Evolutionary conservation across 2,113 vertebrate species (phyloP).

Genomic region (Myodes glareolus): DNA sequence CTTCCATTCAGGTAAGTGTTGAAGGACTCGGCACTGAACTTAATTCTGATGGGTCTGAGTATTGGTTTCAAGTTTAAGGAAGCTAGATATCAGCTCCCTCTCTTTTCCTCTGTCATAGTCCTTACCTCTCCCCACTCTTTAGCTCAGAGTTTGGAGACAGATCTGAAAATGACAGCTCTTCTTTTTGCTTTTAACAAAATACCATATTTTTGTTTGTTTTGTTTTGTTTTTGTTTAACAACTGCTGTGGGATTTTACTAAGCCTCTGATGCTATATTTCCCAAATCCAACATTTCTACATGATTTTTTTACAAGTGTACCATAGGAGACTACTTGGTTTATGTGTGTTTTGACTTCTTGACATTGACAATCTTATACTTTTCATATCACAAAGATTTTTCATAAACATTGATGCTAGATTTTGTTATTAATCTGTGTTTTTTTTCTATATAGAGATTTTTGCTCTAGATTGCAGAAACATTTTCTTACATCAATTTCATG

Average conservation of each 20-base stretch:
- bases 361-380: neutral
- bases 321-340: neutral
- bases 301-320: neutral
- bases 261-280: neutral
- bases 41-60: neutral
- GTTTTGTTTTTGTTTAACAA: neutral
- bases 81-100: neutral
- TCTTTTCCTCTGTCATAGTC: neutral
- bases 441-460: neutral
- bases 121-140: neutral
- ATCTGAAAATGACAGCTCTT: neutral
- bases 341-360: neutral
- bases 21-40: neutral
- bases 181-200: neutral
- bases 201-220: neutral
- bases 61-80: neutral
- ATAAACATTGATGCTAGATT: neutral
- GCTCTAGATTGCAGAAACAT: neutral
- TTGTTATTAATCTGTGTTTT: neutral
- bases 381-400: neutral
- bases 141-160: neutral
- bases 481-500: neutral
- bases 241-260: neutral
- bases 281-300: neutral
- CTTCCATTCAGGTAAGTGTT: neutral